phyloP scores from a whole-genome alignment of 2,888 invertebrate genomes.

The Nemotelus nigrinus region DNA sequence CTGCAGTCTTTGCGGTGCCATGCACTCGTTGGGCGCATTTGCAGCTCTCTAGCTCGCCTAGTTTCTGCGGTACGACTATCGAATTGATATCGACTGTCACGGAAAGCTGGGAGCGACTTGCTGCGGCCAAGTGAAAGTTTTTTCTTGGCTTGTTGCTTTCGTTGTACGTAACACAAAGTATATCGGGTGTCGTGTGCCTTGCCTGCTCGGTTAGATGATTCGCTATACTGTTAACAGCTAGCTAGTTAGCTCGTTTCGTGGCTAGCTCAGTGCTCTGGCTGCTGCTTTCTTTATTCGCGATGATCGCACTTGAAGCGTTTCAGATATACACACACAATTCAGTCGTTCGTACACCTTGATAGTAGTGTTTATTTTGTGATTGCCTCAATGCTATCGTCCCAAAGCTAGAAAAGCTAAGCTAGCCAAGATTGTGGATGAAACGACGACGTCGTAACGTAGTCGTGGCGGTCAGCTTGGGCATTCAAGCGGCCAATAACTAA shows the following conservation, averaged over 20 bases:
- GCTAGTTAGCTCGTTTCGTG: neutral
- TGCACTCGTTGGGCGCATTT: conserved; percentile 19
- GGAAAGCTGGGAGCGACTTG: conserved; percentile 27
- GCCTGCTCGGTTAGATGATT: neutral
- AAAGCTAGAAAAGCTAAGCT: conserved; percentile 7
- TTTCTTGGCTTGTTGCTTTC: conserved; percentile 39
- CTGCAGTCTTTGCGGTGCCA: neutral
- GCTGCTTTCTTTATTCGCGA: conserved; percentile 33
- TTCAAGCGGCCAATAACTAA: neutral
- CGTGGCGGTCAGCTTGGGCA: neutral
- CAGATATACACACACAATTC: neutral
- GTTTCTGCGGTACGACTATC: neutral
- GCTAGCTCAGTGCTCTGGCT: neutral
- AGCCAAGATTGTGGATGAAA: neutral
- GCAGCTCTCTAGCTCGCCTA: neutral
- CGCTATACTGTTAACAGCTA: conserved; percentile 3
- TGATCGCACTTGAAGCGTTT: neutral
- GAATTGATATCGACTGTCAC: neutral
- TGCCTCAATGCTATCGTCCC: conserved; percentile 7
- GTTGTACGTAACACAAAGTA: conserved; percentile 14
- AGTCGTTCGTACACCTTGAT: neutral
- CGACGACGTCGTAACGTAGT: neutral
- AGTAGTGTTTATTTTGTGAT: conserved; percentile 10
- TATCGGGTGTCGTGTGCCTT: conserved; percentile 33
- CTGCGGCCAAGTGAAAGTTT: conserved; percentile 39